These are phyloP conservation scores for Phaedon cochleariae DNA, from an alignment of 2,888 invertebrate genomes.

Conservation along the genomic window DNA sequence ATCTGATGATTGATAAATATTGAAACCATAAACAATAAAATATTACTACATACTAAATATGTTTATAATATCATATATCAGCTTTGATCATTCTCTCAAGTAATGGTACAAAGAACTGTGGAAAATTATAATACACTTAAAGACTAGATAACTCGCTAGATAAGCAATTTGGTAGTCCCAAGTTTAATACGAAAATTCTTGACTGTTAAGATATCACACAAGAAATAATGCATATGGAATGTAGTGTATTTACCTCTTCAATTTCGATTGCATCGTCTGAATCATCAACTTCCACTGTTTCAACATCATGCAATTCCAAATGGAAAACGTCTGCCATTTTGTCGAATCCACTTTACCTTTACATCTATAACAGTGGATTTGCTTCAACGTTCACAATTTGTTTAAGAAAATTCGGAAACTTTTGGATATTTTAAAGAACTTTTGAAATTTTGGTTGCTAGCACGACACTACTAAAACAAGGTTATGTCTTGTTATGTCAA, in stretches of 20 bases:
- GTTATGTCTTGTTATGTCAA: slow-evolving; percentile 42
- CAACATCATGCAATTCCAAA: slow-evolving; percentile 83
- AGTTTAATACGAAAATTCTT: background rate
- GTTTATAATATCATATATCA: slow-evolving; percentile 20
- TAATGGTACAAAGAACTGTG: background rate
- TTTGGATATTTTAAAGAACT: slow-evolving; percentile 15
- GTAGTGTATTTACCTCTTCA: slow-evolving; percentile 76
- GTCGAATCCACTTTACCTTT: slow-evolving; percentile 16
- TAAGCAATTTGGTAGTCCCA: background rate
- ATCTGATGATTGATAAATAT: slow-evolving; percentile 7
- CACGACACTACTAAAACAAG: slow-evolving; percentile 43
- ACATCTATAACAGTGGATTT: slow-evolving; percentile 37
- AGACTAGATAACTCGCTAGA: background rate
- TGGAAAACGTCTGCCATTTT: slow-evolving; percentile 90
- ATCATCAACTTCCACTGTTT: slow-evolving; percentile 72
- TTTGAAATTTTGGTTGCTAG: slow-evolving; percentile 39
- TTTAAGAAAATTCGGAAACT: background rate
- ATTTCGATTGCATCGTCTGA: slow-evolving; percentile 87
- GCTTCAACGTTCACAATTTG: slow-evolving; percentile 19
- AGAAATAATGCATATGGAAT: no score
- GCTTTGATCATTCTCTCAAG: slow-evolving; percentile 18
- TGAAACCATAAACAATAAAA: no score
- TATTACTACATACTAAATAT: no score
- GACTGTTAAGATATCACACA: background rate
- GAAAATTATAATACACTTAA: background rate